These are phyloP conservation scores for Campaea margaritaria DNA, from an alignment of 2,888 invertebrate genomes.

Conservation along the genomic window DNA sequence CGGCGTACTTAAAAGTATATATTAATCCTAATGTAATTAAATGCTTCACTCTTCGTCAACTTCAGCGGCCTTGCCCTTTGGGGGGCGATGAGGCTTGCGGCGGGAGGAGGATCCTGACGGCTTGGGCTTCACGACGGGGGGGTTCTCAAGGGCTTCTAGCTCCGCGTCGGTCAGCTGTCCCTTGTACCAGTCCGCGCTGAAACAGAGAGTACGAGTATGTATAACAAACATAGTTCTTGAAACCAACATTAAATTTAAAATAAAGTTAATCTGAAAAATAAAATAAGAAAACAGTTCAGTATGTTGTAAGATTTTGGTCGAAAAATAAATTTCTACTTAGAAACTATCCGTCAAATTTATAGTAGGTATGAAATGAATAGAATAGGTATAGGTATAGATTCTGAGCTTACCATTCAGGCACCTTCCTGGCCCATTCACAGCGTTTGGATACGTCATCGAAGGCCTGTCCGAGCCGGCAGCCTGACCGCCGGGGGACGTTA, in stretches of 20 bases:
- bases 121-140: conserved; percentile 88
- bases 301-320: too few species aligned
- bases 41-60: conserved; percentile 59
- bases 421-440: conserved; percentile 94
- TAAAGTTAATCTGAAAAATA: too few species aligned
- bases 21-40: conserved; percentile 58
- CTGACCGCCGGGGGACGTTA: conserved; percentile 92
- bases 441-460: conserved; percentile 92
- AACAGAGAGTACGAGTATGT: conserved; percentile 39
- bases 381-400: too few species aligned
- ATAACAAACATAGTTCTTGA: too few species aligned
- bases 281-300: too few species aligned
- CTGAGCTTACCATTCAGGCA: conserved; percentile 94
- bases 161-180: conserved; percentile 92
- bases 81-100: conserved; percentile 77
- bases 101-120: conserved; percentile 76
- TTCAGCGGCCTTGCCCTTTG: conserved; percentile 63
- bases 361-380: too few species aligned
- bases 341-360: too few species aligned
- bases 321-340: too few species aligned
- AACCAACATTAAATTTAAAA: too few species aligned
- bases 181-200: conserved; percentile 96
- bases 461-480: conserved; percentile 95
- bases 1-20: conserved; percentile 52
- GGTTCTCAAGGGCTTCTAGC: conserved; percentile 91